A percentile compares a stretch with the other conserved stretches of the same genome.
phyloP scores from a whole-genome alignment of 1,140 invertebrate species.

The Megalopta genalis region DNA sequence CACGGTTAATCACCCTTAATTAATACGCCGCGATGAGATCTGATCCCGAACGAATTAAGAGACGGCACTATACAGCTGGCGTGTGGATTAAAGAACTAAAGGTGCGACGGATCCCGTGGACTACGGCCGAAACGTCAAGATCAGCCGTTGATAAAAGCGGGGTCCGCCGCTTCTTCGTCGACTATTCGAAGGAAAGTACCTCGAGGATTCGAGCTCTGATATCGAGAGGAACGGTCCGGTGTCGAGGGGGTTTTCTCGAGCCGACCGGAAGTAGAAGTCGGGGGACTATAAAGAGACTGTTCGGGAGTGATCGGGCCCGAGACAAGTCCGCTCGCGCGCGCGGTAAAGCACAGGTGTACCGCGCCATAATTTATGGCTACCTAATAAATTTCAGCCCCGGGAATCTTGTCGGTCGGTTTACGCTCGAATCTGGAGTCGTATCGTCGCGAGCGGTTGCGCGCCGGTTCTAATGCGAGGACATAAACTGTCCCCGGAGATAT shows the following conservation, averaged over 20 bases:
- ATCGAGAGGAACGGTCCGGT: not conserved
- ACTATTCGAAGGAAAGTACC: conserved; percentile 9
- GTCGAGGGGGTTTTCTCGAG: conserved; percentile 4
- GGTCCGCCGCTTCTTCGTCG: conserved; percentile 3
- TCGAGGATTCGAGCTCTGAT: conserved; percentile 36
- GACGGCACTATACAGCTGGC: conserved; percentile 44
- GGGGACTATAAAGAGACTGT: conserved; percentile 28
- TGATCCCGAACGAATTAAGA: conserved; percentile 48
- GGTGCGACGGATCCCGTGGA: conserved; percentile 36
- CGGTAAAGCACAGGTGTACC: conserved; percentile 65
- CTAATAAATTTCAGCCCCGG: conserved; percentile 74
- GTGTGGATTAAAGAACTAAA: conserved; percentile 34
- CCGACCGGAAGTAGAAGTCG: conserved; percentile 44
- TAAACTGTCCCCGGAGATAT: conserved; percentile 36
- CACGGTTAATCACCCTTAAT: conserved; percentile 46
- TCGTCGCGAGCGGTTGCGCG: conserved; percentile 13
- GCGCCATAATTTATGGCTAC: conserved; percentile 72
- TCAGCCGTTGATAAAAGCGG: conserved; percentile 40
- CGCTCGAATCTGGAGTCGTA: conserved; percentile 50
- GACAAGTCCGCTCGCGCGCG: conserved; percentile 40
- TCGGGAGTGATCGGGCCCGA: conserved; percentile 31
- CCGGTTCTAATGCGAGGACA: conserved; percentile 26
- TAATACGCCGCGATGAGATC: conserved; percentile 51
- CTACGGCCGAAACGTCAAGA: conserved; percentile 43
- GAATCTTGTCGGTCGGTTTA: conserved; percentile 65